Base-by-base conservation (phyloP, 2,113 vertebrate species). In the Tenebrosternarchus preto region DNA sequence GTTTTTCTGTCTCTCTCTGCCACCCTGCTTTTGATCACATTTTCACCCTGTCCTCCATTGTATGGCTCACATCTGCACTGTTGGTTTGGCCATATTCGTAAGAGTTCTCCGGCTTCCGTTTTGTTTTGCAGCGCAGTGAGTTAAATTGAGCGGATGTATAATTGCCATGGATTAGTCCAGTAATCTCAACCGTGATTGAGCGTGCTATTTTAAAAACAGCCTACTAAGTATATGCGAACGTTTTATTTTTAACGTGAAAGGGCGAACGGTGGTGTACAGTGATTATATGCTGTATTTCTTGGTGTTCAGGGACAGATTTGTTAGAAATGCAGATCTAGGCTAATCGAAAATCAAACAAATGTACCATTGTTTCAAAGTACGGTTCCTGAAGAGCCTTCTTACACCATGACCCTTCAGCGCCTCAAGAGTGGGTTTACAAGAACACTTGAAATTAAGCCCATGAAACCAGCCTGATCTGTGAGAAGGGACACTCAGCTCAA, bases 21-120 rank as follows among this genome's bases (percentile, higher is more conserved):
- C 69, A 78, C 77, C 82, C 68, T 55, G 84, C 84, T 79, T 90
- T 90, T 90, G 82, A 89, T 89, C 85, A 61, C 43, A 76, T 39
- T 82, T 70, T 86, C 87, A 84, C 82, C 86, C 50, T 0, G 76
- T 75, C 75, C 79, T 74, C 63, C 57, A 59, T 75, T 85, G 59
- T 56, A 0, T 78, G 9, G 60, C 81, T 7, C 82, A 69, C 75
- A 67, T 85, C 82, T 82, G 64, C 83, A 76, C 64, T 72, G 83
- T 84, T 73, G 85, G 76, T 86, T 66, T 12, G 66, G 73, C 56
- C 25, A 31, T 19, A 56, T 11, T 63, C 46, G 27, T 33, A 7
- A 67, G 27, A 46, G 5, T 2, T 17, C 46, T 43, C 61, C 46
- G 59, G 74, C 64, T 53, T 33, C 39, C 59, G 50, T 69, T 36